These are phyloP conservation scores for Amblyornis subalaris DNA, from an alignment of 2,113 vertebrate species.

Conservation along the genomic window DNA sequence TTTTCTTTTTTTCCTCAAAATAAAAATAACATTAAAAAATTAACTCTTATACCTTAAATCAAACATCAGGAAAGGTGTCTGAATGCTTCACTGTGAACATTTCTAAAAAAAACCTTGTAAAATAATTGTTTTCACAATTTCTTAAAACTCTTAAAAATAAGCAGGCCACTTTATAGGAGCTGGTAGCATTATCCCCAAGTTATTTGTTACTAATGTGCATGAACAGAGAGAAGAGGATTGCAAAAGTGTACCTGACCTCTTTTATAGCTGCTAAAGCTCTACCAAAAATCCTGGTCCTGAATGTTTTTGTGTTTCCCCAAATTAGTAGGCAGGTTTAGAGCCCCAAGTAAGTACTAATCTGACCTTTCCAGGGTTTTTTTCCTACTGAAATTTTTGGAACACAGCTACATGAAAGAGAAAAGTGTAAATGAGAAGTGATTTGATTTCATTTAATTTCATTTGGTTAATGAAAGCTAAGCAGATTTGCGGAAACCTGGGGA, in stretches of 20 bases:
- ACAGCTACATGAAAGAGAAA: background rate
- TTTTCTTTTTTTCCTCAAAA: background rate
- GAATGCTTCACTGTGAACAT: background rate
- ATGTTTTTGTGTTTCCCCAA: background rate
- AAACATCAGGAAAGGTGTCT: background rate
- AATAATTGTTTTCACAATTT: background rate
- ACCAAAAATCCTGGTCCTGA: background rate
- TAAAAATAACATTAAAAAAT: background rate
- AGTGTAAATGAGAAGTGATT: background rate
- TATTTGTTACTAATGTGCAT: accelerated
- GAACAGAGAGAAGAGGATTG: background rate
- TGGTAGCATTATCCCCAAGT: background rate
- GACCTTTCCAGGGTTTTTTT: background rate
- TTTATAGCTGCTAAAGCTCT: background rate
- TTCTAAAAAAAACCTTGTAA: background rate
- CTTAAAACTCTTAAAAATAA: background rate
- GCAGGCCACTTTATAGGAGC: background rate
- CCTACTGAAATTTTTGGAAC: background rate
- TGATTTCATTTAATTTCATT: background rate
- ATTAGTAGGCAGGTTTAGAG: background rate
- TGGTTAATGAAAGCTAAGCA: background rate
- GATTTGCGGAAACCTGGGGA: background rate
- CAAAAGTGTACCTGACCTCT: background rate
- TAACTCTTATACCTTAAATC: background rate
- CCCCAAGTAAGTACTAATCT: background rate